These are phyloP conservation scores for Archips xylosteana DNA, from an alignment of 2,888 invertebrate species.

Conservation along the genomic window DNA sequence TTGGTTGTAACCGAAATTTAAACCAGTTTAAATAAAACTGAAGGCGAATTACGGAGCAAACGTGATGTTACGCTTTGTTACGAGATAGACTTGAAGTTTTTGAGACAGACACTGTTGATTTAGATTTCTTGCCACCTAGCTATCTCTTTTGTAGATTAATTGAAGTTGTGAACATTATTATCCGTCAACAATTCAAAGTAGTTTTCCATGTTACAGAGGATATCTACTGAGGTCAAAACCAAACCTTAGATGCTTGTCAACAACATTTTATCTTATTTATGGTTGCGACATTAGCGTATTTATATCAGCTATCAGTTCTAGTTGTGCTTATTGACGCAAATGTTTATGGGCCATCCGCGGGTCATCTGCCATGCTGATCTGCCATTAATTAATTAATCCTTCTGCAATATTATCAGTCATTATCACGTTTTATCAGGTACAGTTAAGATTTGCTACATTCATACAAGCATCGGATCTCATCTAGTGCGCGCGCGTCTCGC, in stretches of 20 bases:
- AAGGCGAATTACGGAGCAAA: not conserved
- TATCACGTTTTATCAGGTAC: conserved; percentile 54
- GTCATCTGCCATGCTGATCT: conserved; percentile 65
- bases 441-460: conserved; percentile 48
- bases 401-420: conserved; percentile 44
- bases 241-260: conserved; percentile 61
- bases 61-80: not conserved
- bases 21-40: conserved; percentile 8
- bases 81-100: not conserved
- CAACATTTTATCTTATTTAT: conserved; percentile 55
- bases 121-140: too few species aligned
- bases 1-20: conserved; percentile 17
- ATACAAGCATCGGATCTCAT: conserved; percentile 51
- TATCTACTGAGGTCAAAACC: conserved; percentile 65
- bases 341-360: conserved; percentile 61
- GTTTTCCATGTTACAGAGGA: conserved; percentile 52
- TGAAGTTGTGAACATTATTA: not conserved
- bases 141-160: not conserved
- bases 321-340: conserved; percentile 72
- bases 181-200: conserved; percentile 37
- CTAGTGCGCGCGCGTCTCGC: conserved; percentile 51
- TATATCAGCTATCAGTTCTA: conserved; percentile 54
- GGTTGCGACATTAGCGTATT: conserved; percentile 52
- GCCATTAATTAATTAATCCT: conserved; percentile 67
- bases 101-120: not conserved